Conservation (phyloP, 2,888 invertebrate genomes). For the Ligdia adustata region DNA sequence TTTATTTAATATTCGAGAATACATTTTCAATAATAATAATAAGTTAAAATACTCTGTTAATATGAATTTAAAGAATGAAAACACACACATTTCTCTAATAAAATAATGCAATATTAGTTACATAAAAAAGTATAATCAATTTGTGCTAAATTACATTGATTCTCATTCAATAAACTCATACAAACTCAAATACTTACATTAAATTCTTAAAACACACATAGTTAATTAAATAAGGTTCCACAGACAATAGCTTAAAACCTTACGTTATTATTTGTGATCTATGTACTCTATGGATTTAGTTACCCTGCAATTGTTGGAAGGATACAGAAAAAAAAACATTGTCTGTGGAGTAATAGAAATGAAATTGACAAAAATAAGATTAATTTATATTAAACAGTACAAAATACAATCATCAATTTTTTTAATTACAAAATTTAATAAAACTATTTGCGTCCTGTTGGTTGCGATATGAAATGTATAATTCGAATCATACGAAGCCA, state of each 20-base stretch:
- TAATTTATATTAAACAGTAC: too few relatives aligned
- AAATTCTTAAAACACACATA: slow-evolving; percentile 16
- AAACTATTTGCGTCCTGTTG: too few relatives aligned
- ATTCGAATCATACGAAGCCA: too few relatives aligned
- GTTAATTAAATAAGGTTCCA: slow-evolving; percentile 43
- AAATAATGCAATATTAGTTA: too few relatives aligned
- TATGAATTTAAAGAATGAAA: slow-evolving; percentile 17
- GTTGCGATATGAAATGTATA: too few relatives aligned
- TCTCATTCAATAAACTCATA: slow-evolving; percentile 10
- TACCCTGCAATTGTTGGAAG: slow-evolving; percentile 62
- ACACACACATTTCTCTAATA: background rate
- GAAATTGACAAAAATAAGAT: background rate
- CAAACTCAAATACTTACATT: slow-evolving; percentile 10
- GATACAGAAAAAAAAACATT: slow-evolving; percentile 28
- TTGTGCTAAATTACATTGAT: background rate
- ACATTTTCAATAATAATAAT: slow-evolving; percentile 11
- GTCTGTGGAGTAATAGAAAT: slow-evolving; percentile 45
- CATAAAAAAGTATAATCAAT: background rate
- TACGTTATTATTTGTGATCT: slow-evolving; percentile 47
- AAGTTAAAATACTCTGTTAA: slow-evolving; percentile 7
- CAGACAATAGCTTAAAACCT: slow-evolving; percentile 50
- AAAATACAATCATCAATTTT: too few relatives aligned
- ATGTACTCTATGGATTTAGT: slow-evolving; percentile 57
- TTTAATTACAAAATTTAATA: too few relatives aligned
- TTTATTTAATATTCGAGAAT: slow-evolving; percentile 20